Percentiles rank a stretch among this genome's conserved stretches.
phyloP scores from a whole-genome alignment of 1,140 invertebrate genomes.

The Telenomus remus region DNA sequence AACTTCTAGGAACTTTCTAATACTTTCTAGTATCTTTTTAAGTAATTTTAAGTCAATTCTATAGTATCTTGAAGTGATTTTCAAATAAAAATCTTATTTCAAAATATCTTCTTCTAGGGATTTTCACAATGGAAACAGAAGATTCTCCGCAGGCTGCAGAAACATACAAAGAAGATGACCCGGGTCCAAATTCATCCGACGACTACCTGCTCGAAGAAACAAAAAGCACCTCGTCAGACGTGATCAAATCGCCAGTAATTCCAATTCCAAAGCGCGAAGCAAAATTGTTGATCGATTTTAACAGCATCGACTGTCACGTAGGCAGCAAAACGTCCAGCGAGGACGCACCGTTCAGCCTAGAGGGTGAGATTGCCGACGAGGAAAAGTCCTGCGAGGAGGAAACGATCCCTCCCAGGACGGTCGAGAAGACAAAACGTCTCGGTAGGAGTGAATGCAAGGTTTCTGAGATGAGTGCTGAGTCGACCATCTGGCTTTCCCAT shows the following conservation, averaged over 20 bases:
- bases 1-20: too few relatives aligned
- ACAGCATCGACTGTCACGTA: conserved; percentile 79
- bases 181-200: too few relatives aligned
- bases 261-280: conserved; percentile 76
- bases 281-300: conserved; percentile 75
- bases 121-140: conserved; percentile 79
- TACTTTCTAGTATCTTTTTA: too few relatives aligned
- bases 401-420: conserved; percentile 5
- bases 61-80: too few relatives aligned
- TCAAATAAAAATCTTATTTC: too few relatives aligned
- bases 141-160: conserved; percentile 64
- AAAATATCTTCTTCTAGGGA: conserved; percentile 59
- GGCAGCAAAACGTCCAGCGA: conserved; percentile 76
- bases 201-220: conserved; percentile 35
- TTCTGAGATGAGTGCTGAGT: conserved; percentile 93
- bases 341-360: conserved; percentile 57
- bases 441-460: conserved; percentile 79
- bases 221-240: conserved; percentile 57
- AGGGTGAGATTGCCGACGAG: conserved; percentile 19
- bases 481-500: conserved; percentile 93
- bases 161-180: conserved; percentile 50
- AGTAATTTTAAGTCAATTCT: too few relatives aligned
- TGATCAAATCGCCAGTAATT: conserved; percentile 77
- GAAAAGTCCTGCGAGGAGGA: conserved; percentile 28
- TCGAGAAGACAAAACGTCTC: conserved; percentile 36